Base-by-base conservation (phyloP, 2,113 vertebrate genomes). In the Rana temporaria region DNA sequence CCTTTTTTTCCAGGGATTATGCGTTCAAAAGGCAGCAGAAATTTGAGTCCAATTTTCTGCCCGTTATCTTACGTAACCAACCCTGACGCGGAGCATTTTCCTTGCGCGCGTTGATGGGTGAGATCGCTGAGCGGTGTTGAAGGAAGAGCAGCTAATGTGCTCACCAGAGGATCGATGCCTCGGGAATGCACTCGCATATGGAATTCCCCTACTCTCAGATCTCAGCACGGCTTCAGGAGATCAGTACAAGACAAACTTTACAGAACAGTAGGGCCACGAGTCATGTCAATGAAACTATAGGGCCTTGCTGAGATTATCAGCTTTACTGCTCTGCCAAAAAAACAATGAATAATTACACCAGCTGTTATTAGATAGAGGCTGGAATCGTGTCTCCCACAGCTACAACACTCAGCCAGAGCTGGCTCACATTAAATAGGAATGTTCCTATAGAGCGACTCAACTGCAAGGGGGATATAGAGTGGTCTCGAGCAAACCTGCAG, bases 231-330 rank as follows among this genome's bases (percentile, higher is more conserved):
- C 15, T 30, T 70, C 78, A 63, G 78, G 78, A 81, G 69, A 71
- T 71, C 34, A 63, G 67, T 53, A 71, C 34, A 63, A 71, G 78
- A 34, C 67, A 63, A 53, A 62, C 32, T 70, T 59, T 59, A 62
- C 67, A 70, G 78, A 80, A 71, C 78, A 72, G 78, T 81, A 71
- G 78, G 38, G 78, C 20, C 62, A 57, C 30, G 57, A 81, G 67
- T 62, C 78, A 24, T 63, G 67, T 63, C 57, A 6, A 30, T 71
- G 34, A 20, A 53, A 81, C 67, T 53, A 11, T 60, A 70, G 20
- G 67, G 78, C 67, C 42, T 81, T 72, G 38, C 62, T 53, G 68
- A 57, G 78, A 81, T 81, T 81, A 81, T 81, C 67, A 26, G 78
- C 55, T 81, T 81, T 70, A 38, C 56, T 52, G 15, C 9, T 32